Evolutionary conservation across 2,113 vertebrate species (phyloP), one percentile per base, ranked within the genome.

Genomic region (Acanthisitta chloris): DNA sequence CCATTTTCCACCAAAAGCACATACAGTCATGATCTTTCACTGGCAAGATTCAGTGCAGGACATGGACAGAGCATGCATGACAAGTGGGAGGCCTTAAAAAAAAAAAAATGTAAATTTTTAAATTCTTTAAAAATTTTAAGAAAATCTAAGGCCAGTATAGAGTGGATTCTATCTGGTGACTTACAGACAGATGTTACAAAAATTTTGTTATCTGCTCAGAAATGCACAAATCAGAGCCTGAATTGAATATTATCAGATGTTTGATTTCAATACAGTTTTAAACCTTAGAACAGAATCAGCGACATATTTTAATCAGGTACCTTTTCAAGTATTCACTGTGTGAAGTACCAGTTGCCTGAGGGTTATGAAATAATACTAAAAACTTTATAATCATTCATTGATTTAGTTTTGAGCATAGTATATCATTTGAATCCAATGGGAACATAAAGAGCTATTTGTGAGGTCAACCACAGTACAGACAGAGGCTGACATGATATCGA

Each of bases 361-460:
- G 98, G 98, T 98, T 97, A 97, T 98, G 96, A 98, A 99, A 99
- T 98, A 99, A 99, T 99, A 99, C 99, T 97, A 98, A 98, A 99
- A 99, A 99, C 98, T 99, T 99, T 98, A 99, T 99, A 99, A 99
- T 99, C 99, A 99, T 98, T 98, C 99, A 99, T 99, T 98, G 99
- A 99, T 99, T 99, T 99, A 97, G 97, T 99, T 99, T 99, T 99
- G 98, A 98, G 97, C 98, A 99, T 98, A 99, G 98, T 99, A 99
- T 99, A 99, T 99, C 99, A 99, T 97, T 98, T 98, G 98, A 99
- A 98, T 99, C 99, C 99, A 98, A 99, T 98, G 99, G 99, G 99
- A 99, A 98, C 97, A 98, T 98, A 98, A 99, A 98, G 98, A 98
- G 98, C 98, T 97, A 98, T 98, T 99, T 98, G 98, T 98, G 98